phyloP scores from a whole-genome alignment of 2,113 vertebrate genomes.

The Antigone vipio region DNA sequence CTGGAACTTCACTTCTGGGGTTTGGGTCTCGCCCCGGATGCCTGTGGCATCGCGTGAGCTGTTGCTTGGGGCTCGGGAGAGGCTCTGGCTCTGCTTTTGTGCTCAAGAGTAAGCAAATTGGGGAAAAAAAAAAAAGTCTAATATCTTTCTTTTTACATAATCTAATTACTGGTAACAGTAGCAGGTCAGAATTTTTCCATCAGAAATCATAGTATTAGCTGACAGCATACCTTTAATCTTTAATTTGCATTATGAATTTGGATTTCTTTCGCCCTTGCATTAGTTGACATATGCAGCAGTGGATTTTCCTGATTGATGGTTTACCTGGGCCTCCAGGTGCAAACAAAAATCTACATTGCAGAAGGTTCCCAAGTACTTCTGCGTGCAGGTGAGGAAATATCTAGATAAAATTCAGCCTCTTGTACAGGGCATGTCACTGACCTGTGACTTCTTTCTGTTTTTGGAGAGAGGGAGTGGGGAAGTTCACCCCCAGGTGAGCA shows the following conservation, averaged over 20 bases:
- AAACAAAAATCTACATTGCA: constrained; percentile 18
- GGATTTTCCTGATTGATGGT: constrained; percentile 43
- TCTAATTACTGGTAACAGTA: not conserved
- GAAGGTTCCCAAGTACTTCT: constrained; percentile 17
- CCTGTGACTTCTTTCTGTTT: constrained; percentile 19
- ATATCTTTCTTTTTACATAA: not conserved
- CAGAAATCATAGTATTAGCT: not conserved
- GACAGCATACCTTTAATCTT: not conserved
- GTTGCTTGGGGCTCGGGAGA: not conserved
- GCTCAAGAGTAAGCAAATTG: not conserved
- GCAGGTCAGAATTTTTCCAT: not conserved
- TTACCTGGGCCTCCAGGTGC: constrained; percentile 42
- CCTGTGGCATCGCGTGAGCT: not conserved
- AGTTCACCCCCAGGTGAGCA: not conserved
- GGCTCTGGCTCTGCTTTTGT: not conserved
- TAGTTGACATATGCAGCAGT: not conserved
- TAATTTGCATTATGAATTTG: not conserved
- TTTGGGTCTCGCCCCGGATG: not conserved
- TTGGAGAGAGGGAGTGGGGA: not conserved
- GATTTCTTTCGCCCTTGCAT: not conserved
- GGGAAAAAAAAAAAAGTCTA: not conserved
- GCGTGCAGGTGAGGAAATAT: constrained; percentile 25
- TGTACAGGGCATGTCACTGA: not conserved
- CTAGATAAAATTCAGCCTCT: constrained; percentile 1
- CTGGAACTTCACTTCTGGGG: not conserved